Percentiles rank a stretch among this genome's conserved stretches.
Evolutionary conservation across 1,140 invertebrate species (phyloP).

Genomic region (Pentalonia nigronervosa): DNA sequence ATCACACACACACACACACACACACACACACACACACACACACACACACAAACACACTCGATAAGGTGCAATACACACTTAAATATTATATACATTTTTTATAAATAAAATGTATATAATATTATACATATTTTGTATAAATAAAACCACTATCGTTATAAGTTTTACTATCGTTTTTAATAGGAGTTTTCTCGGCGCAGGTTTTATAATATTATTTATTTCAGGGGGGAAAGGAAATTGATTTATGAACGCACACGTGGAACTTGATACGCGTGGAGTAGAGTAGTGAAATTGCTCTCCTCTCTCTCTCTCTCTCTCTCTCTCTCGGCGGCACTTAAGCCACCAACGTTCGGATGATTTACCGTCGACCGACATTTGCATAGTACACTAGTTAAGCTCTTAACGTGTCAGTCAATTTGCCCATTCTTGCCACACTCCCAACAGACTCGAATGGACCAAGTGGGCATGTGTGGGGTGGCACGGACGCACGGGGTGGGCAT

Average conservation of each 20-base stretch:
- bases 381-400: conserved; percentile 51
- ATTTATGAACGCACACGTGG: not conserved
- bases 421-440: not conserved
- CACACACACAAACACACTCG: not conserved
- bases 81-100: not conserved
- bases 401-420: conserved; percentile 55
- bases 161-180: conserved; percentile 9
- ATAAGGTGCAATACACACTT: not conserved
- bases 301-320: not conserved
- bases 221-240: not conserved
- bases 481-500: not conserved
- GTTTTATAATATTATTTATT: conserved; percentile 22
- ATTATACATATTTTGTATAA: not conserved
- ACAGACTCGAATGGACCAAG: not conserved
- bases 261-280: not conserved
- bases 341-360: conserved; percentile 32
- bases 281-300: not conserved
- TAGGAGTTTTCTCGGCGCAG: not conserved
- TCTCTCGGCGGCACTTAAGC: conserved; percentile 13
- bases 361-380: conserved; percentile 28
- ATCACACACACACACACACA: not conserved
- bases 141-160: not conserved
- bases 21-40: not conserved
- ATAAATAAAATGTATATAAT: not conserved
- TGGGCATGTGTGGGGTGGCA: not conserved